These are phyloP conservation scores for Abrostola triplasia DNA, from an alignment of 2,888 invertebrate genomes.

Conservation along the genomic window DNA sequence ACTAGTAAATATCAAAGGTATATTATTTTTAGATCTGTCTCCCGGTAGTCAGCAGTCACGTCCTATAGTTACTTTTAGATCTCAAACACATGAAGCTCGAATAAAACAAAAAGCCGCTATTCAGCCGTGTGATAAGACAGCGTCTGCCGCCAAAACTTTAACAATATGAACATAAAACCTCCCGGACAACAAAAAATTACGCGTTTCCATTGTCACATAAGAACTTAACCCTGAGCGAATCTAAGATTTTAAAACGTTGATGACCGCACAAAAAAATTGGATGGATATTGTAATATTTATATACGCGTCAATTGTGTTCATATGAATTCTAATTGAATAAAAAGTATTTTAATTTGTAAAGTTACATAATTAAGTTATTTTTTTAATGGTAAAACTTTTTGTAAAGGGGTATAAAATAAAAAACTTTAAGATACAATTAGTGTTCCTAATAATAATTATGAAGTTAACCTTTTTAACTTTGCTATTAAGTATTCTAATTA, in stretches of 20 bases:
- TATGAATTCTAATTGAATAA: background rate
- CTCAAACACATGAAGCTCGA: constrained; percentile 38
- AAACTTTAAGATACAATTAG: too few species aligned
- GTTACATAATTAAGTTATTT: too few species aligned
- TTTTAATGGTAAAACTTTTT: too few species aligned
- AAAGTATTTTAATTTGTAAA: too few species aligned
- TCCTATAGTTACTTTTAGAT: constrained; percentile 45
- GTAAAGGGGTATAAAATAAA: too few species aligned
- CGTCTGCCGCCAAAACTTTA: constrained; percentile 69
- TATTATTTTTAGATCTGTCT: constrained; percentile 39
- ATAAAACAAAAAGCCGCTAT: constrained; percentile 69
- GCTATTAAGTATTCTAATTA: too few species aligned
- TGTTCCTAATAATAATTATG: too few species aligned
- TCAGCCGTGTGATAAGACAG: constrained; percentile 71
- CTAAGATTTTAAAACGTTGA: background rate
- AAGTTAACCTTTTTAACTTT: too few species aligned
- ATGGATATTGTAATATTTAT: background rate
- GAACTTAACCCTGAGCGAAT: background rate
- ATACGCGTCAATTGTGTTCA: background rate
- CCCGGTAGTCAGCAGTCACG: constrained; percentile 24
- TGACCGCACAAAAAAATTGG: background rate
- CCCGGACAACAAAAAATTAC: constrained; percentile 61
- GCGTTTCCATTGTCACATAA: constrained; percentile 64
- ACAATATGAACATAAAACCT: constrained; percentile 76
- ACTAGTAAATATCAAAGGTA: constrained; percentile 37